Base-by-base conservation (phyloP, 2,113 vertebrate species). In the Rhipidura dahli region DNA sequence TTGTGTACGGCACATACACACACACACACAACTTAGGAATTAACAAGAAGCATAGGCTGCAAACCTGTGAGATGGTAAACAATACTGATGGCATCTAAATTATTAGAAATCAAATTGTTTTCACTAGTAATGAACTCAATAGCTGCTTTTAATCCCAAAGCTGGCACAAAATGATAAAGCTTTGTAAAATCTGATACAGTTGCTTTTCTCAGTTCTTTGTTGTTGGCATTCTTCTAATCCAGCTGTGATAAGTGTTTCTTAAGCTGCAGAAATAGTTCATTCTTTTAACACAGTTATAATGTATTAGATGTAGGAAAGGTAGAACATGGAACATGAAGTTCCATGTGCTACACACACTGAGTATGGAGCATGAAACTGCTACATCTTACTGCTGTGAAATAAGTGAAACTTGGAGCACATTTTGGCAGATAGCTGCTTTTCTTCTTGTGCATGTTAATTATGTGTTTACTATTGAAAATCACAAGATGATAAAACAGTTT, bases 71-170 rank as follows among this genome's bases (percentile, higher is more conserved):
- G 83, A 33, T 30, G 57, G 53, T 69, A 65, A 96, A 86, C 57
- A 82, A 56, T 71, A 65, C 49, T 71, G 73, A 93, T 49, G 56
- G 53, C 65, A 65, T 87, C 82, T 63, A 90, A 90, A 96, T 49
- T 85, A 44, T n/a, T 86, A 91, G 77, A 83, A 89, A 78, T 94
- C 83, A 81, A 89, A 91, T 96, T 93, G 76, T 60, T 91, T 91
- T 87, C 75, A 44, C 83, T 93, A 94, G 72, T 91, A 56, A 65
- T 68, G 45, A 84, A 66, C 53, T 85, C 86, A 66, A 45, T 96
- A 96, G 78, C 93, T 98, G 96, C 94, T 94, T 92, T 72, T 92
- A 80, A 87, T 96, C 72, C 78, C 27, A 68, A 85, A 87, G 30
- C 84, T 89, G 87, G 76, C 87, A 89, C 49, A 57, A 79, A 91